Conservation (phyloP, 2,888 invertebrate genomes). For the Poecilobothrus nobilitatus region DNA sequence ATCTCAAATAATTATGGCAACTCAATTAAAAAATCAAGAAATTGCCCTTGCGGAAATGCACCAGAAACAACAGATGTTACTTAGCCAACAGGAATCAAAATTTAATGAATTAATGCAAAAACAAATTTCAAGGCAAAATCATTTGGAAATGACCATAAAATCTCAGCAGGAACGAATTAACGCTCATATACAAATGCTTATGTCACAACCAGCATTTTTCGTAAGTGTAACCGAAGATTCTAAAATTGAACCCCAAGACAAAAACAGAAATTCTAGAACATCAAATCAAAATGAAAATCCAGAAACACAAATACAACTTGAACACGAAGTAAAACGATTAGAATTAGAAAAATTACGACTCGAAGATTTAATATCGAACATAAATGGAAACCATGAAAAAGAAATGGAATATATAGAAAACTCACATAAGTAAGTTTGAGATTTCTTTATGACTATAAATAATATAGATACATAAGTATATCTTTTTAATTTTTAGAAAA, state of each 20-base stretch:
- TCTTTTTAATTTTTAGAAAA: too few species aligned
- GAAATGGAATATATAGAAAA: conserved; percentile 42
- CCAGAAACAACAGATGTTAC: conserved; percentile 33
- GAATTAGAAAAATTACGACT: conserved; percentile 40
- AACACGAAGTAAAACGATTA: conserved; percentile 37
- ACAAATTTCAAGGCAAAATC: conserved; percentile 38
- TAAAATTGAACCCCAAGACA: neutral
- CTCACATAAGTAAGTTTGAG: conserved; percentile 36
- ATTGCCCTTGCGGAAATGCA: conserved; percentile 39
- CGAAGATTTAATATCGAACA: conserved; percentile 40
- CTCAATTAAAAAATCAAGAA: conserved; percentile 42
- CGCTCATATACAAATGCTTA: conserved; percentile 38
- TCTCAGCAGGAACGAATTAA: conserved; percentile 42
- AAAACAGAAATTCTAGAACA: neutral
- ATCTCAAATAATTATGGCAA: conserved; percentile 36
- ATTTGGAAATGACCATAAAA: conserved; percentile 39
- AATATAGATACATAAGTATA: neutral
- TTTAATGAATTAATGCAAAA: conserved; percentile 39
- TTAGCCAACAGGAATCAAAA: conserved; percentile 37
- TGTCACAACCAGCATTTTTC: conserved; percentile 33
- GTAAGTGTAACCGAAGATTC: neutral
- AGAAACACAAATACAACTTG: conserved; percentile 26
- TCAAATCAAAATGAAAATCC: conserved; percentile 11
- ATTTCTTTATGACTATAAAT: too few species aligned
- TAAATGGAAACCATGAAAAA: conserved; percentile 40